phyloP scores from a whole-genome alignment of 2,888 invertebrate species.

The Coecobrya sp. region DNA sequence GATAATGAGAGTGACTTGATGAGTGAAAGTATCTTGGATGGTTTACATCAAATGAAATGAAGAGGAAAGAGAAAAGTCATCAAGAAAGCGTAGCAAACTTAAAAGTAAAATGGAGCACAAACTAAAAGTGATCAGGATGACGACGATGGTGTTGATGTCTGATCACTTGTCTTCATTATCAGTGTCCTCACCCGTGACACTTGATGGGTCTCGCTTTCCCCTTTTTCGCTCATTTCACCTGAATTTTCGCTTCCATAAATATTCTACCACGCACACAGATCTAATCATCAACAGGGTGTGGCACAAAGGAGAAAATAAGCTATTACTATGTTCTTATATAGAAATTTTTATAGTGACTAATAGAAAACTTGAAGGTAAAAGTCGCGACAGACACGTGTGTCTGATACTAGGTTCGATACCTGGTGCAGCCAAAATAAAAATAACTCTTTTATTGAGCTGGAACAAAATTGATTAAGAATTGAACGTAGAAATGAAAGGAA shows the following conservation, averaged over 20 bases:
- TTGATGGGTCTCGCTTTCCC: conserved; percentile 24
- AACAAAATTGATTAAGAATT: too few species aligned
- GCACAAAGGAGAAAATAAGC: background rate
- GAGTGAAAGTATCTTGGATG: conserved; percentile 5
- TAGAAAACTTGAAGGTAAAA: too few species aligned
- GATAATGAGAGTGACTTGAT: background rate
- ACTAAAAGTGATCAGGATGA: conserved; percentile 32
- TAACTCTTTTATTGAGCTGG: too few species aligned
- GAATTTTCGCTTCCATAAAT: background rate
- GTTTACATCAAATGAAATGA: conserved; percentile 30
- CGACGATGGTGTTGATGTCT: conserved; percentile 37
- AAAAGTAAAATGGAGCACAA: background rate
- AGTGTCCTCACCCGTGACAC: conserved; percentile 53
- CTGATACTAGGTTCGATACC: too few species aligned
- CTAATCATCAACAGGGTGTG: background rate
- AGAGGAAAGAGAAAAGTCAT: conserved; percentile 38
- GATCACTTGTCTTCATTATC: conserved; percentile 76
- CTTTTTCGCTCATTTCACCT: background rate
- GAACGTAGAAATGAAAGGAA: too few species aligned
- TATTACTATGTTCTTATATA: too few species aligned
- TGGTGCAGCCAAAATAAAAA: too few species aligned
- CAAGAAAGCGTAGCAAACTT: background rate
- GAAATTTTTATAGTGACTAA: too few species aligned
- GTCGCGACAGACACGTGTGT: too few species aligned
- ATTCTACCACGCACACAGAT: background rate